phyloP scores from a whole-genome alignment of 2,888 invertebrate species.

The Leucoma salicis region DNA sequence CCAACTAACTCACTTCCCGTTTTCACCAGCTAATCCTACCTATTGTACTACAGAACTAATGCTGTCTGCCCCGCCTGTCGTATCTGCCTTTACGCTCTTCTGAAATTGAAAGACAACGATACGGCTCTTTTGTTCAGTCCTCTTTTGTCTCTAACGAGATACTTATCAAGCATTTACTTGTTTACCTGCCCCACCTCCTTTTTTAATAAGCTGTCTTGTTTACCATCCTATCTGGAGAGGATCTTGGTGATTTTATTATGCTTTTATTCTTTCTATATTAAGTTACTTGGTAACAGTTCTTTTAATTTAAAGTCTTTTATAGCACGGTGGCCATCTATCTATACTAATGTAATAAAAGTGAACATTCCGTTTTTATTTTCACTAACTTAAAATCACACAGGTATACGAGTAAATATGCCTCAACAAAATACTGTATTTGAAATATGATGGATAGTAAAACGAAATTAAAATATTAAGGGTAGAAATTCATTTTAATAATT shows the following conservation, averaged over 20 bases:
- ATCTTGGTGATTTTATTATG: conserved; percentile 33
- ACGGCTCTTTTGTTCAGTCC: conserved; percentile 60
- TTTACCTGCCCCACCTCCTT: conserved; percentile 64
- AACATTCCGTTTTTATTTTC: too few species aligned
- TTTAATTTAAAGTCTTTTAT: conserved; percentile 17
- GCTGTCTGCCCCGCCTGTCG: conserved; percentile 11
- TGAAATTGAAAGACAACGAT: conserved; percentile 66
- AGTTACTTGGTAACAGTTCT: conserved; percentile 32
- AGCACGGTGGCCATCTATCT: too few species aligned
- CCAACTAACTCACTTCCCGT: too few species aligned
- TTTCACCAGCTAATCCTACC: too few species aligned
- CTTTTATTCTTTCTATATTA: conserved; percentile 32
- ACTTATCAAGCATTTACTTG: conserved; percentile 72
- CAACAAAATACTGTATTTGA: too few species aligned
- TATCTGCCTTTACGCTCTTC: conserved; percentile 37
- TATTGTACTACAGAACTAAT: conserved; percentile 19
- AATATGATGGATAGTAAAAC: too few species aligned
- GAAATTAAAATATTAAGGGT: too few species aligned
- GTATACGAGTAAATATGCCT: too few species aligned
- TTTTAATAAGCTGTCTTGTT: conserved; percentile 52
- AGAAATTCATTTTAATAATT: too few species aligned
- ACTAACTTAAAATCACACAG: too few species aligned
- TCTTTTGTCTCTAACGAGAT: conserved; percentile 75
- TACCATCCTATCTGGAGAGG: conserved; percentile 31
- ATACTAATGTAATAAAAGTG: too few species aligned